These are phyloP conservation scores for Temnothorax ravouxi DNA, from an alignment of 2,888 invertebrate species.

Conservation along the genomic window DNA sequence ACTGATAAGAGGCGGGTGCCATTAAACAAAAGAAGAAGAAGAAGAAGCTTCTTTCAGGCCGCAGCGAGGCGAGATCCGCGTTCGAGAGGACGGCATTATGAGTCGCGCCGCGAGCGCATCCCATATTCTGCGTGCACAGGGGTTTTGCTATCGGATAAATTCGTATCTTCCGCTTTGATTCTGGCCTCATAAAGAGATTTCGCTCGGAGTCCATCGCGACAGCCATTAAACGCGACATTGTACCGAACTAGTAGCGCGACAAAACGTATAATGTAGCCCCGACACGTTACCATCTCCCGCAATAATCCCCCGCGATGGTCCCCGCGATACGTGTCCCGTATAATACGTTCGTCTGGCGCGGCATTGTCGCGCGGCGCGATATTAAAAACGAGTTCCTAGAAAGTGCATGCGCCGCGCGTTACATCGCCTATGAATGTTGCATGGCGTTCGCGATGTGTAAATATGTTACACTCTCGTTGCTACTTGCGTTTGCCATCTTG, in stretches of 20 bases:
- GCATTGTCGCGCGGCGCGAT: conserved; percentile 36
- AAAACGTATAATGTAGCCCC: not conserved
- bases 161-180: conserved; percentile 16
- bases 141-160: conserved; percentile 32
- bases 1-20: too few relatives aligned
- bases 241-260: not conserved
- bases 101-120: conserved; percentile 17
- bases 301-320: not conserved
- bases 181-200: conserved; percentile 32
- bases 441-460: conserved; percentile 52
- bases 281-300: not conserved
- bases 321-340: not conserved
- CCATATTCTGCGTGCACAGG: conserved; percentile 18
- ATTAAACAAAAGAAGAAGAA: too few relatives aligned
- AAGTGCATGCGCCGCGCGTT: conserved; percentile 7
- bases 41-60: conserved; percentile 30
- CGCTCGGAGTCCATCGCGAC: not conserved
- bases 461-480: conserved; percentile 58
- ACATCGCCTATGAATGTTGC: conserved; percentile 53
- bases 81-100: conserved; percentile 58
- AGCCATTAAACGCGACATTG: conserved; percentile 25
- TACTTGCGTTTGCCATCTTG: conserved; percentile 66
- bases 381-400: conserved; percentile 41
- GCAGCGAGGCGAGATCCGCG: conserved; percentile 41
- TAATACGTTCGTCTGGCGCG: not conserved